phyloP scores from a whole-genome alignment of 2,888 invertebrate species.

The Chrysina gloriosa region DNA sequence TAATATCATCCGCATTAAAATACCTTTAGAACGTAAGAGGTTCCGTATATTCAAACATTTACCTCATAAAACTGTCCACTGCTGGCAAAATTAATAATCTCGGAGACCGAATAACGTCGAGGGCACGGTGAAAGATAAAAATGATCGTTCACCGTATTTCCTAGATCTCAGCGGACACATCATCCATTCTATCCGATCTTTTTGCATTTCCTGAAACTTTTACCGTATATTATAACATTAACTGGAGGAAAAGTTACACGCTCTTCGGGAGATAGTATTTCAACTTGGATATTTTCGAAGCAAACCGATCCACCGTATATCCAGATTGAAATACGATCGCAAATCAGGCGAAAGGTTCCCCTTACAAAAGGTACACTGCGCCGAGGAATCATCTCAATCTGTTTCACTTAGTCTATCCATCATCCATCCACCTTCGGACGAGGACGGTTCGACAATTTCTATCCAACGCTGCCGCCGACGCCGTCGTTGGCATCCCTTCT shows the following conservation, averaged over 20 bases:
- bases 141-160: no score
- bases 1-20: no score
- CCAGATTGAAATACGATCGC: constrained; percentile 17
- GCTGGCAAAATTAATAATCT: no score
- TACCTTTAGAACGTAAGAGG: no score
- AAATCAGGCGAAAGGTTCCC: constrained; percentile 10
- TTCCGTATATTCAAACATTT: no score
- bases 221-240: background rate
- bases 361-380: constrained; percentile 1
- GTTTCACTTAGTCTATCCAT: constrained; percentile 25
- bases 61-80: no score
- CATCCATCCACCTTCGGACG: background rate
- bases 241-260: background rate
- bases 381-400: constrained; percentile 22
- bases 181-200: background rate
- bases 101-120: no score
- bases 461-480: background rate
- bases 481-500: background rate
- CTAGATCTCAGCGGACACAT: no score
- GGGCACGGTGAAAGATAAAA: no score
- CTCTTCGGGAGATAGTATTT: background rate
- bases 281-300: constrained; percentile 8
- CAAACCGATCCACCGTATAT: background rate
- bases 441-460: background rate
- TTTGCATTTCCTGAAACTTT: no score